phyloP scores from a whole-genome alignment of 1,140 invertebrate species.

The Aphaenogaster rudis region DNA sequence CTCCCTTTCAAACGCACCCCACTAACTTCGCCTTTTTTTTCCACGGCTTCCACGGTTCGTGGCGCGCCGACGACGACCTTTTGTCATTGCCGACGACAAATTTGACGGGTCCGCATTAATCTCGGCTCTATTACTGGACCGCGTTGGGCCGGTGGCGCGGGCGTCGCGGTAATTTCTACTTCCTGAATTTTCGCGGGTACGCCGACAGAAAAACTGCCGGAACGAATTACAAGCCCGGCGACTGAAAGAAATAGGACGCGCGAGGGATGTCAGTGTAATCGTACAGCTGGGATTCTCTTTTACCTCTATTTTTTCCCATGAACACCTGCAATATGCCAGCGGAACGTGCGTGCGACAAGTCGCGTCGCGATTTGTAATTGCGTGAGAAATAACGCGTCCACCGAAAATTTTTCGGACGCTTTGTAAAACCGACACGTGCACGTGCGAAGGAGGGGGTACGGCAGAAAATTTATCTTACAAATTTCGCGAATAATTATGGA shows the following conservation, averaged over 20 bases:
- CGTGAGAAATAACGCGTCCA: conserved; percentile 25
- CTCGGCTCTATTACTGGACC: conserved; percentile 75
- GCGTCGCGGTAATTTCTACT: conserved; percentile 55
- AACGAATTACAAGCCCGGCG: conserved; percentile 55
- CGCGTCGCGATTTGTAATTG: conserved; percentile 38
- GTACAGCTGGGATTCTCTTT: conserved; percentile 43
- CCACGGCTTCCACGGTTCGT: conserved; percentile 39
- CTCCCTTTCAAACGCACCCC: conserved; percentile 52
- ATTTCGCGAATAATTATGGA: not conserved
- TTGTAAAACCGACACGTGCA: not conserved
- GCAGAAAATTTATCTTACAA: not conserved
- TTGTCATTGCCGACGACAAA: conserved; percentile 77
- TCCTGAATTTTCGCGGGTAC: conserved; percentile 52
- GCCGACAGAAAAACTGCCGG: conserved; percentile 51
- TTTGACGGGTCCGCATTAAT: conserved; percentile 80
- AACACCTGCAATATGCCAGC: conserved; percentile 32
- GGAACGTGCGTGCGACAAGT: conserved; percentile 22
- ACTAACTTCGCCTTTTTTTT: conserved; percentile 50
- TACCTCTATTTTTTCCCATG: not conserved
- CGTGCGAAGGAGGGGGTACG: not conserved
- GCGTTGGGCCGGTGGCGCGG: conserved; percentile 24
- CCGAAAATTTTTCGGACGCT: not conserved
- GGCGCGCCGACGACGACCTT: conserved; percentile 64
- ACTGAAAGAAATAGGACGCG: conserved; percentile 51
- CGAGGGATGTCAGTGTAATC: conserved; percentile 58